Base-by-base conservation (phyloP, 2,113 vertebrate genomes). In the Mastomys natalensis region DNA sequence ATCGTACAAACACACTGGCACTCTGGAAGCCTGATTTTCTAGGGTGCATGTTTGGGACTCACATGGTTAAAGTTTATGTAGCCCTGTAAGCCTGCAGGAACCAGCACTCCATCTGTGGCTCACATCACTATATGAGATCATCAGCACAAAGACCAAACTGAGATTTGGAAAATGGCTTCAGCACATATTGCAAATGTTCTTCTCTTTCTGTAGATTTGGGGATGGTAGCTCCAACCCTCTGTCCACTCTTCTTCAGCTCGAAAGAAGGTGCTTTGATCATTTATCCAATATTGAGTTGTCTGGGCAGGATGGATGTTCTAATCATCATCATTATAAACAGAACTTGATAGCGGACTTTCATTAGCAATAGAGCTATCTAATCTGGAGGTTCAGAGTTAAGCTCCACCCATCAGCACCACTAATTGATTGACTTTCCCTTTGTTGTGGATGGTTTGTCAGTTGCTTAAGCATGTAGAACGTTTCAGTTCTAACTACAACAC, bases 401-500 rank as follows among this genome's bases (percentile, higher is more conserved):
- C 17, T 70, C 17, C 60, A 48, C 85, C 68, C 19, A 84, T 55
- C 66, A 15, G 68, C n/a, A 89, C 5, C 34, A 19, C 29, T 72
- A 62, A 51, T 85, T 92, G 34, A 89, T 16, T 89, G 58, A 45
- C 74, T 88, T 89, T 74, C 45, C 9, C 60, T 55, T 86, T 89
- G 22, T 31, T 90, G 45, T 90, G 72, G 91, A 31, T 64, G 24
- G 58, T 86, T 80, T 21, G 31, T 29, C n/a, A 89, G 19, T 40
- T 89, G 26, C 72, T 84, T 21, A 55, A 40, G 45, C 22, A 19
- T 13, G 53, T 92, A 62, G 43, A 92, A 29, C 68, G 64, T 89
- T 88, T 94, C 26, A 19, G 5, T 87, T 74, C n/a, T 66, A 91
- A 91, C 72, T 88, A 66, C n/a, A 82, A 43, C 51, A 96, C 3